Conservation (phyloP, 2,113 vertebrate genomes). For the Melanocharis versteri region DNA sequence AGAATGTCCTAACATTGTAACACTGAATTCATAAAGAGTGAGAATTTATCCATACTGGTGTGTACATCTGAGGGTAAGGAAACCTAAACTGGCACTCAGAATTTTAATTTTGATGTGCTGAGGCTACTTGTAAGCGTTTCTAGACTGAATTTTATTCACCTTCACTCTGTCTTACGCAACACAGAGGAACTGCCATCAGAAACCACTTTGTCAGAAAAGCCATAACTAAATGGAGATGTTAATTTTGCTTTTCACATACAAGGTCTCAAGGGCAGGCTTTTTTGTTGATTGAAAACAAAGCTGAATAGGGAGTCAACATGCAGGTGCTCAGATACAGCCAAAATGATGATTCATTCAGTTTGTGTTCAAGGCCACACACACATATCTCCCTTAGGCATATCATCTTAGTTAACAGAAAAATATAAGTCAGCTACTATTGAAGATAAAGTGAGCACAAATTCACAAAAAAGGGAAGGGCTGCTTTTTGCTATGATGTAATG, state of each 20-base stretch:
- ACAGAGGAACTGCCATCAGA: neutral
- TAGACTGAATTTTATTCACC: neutral
- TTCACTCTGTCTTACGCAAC: neutral
- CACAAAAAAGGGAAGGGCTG: neutral
- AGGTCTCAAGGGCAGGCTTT: neutral
- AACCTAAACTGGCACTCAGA: neutral
- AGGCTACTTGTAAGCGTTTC: neutral
- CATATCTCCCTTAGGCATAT: neutral
- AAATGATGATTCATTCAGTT: slow-evolving; percentile 20
- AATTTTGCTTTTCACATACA: neutral
- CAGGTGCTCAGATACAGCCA: neutral
- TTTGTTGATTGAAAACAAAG: neutral
- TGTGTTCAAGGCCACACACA: neutral
- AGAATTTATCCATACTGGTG: neutral
- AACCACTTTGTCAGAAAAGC: neutral
- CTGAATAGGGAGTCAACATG: neutral
- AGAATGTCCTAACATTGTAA: neutral
- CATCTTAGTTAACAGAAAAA: neutral
- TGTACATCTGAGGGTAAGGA: neutral
- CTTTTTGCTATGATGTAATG: neutral
- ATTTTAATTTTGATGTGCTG: neutral
- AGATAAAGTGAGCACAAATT: neutral
- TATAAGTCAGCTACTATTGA: neutral
- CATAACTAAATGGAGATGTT: neutral
- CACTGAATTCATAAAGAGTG: neutral